phyloP scores from a whole-genome alignment of 2,888 invertebrate genomes.

The Lymantria dispar region DNA sequence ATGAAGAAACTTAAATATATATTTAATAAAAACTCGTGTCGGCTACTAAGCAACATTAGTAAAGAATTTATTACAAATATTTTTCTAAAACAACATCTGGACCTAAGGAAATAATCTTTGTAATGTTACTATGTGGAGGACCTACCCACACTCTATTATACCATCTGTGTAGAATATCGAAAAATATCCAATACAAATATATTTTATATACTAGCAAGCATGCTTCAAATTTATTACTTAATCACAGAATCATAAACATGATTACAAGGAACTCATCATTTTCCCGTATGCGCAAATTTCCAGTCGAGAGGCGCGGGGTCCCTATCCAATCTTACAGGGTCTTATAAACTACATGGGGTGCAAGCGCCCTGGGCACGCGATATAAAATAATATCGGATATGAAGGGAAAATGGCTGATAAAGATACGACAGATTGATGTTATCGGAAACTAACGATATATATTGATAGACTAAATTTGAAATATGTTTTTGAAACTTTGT shows the following conservation, averaged over 20 bases:
- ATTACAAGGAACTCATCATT: constrained; percentile 32
- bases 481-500: background rate
- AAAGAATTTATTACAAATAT: too few species aligned
- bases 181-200: background rate
- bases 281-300: constrained; percentile 53
- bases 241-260: constrained; percentile 19
- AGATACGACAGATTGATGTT: constrained; percentile 39
- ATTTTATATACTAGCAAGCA: background rate
- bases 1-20: too few species aligned
- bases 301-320: constrained; percentile 45
- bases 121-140: too few species aligned
- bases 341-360: constrained; percentile 54
- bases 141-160: too few species aligned
- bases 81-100: too few species aligned
- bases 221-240: constrained; percentile 3
- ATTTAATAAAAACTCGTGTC: too few species aligned
- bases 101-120: too few species aligned
- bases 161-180: too few species aligned
- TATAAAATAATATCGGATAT: constrained; percentile 50
- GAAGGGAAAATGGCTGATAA: constrained; percentile 53
- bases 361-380: constrained; percentile 37
- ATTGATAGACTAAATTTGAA: constrained; percentile 9
- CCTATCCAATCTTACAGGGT: constrained; percentile 50
- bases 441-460: constrained; percentile 24
- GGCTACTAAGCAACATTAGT: too few species aligned